Evolutionary conservation across 2,797 vertebrate species (phyloP).

Genomic region (Premnoplex brunnescens): DNA sequence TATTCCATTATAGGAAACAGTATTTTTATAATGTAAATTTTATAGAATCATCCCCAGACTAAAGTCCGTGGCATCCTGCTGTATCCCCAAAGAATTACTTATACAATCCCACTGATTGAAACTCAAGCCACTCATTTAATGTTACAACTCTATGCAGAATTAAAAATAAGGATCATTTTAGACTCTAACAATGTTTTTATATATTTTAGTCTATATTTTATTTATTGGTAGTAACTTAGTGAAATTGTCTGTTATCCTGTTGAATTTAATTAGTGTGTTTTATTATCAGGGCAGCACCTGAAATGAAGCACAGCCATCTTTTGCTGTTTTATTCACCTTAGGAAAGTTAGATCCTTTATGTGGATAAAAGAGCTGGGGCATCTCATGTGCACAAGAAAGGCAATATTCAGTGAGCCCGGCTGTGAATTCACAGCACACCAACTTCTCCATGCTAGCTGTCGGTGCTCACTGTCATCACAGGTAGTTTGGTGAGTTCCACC

Average conservation of each 20-base stretch:
- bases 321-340: background rate
- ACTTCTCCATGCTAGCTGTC: background rate
- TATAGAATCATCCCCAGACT: conserved; percentile 58
- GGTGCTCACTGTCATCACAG: background rate
- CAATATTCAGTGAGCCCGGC: background rate
- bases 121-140: conserved; percentile 51
- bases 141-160: conserved; percentile 46
- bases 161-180: conserved; percentile 55
- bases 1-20: conserved; percentile 40
- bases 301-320: background rate
- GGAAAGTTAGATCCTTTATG: background rate
- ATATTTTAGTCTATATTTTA: background rate
- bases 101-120: conserved; percentile 37
- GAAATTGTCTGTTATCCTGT: background rate
- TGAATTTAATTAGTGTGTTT: conserved; percentile 11
- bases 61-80: conserved; percentile 46
- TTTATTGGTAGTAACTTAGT: background rate
- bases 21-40: conserved; percentile 69
- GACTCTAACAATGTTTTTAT: background rate
- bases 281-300: background rate
- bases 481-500: background rate
- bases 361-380: background rate
- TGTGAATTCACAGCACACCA: background rate
- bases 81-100: conserved; percentile 58
- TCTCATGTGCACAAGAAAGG: background rate